Evolutionary conservation across 2,113 vertebrate genomes (phyloP).

Genomic region (Larimichthys polyactis): DNA sequence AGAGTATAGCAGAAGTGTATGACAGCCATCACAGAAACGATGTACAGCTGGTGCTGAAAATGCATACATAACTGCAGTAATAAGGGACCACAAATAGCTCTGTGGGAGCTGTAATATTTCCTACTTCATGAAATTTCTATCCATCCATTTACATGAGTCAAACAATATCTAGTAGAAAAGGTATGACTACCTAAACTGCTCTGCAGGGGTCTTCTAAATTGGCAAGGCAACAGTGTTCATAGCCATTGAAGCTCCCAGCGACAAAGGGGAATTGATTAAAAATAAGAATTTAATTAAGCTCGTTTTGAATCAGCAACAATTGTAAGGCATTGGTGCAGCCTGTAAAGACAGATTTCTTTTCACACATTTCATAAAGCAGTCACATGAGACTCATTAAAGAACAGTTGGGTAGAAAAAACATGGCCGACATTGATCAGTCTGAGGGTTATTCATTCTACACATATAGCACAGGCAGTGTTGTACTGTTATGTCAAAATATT

Average conservation of each 20-base stretch:
- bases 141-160: slow-evolving; percentile 61
- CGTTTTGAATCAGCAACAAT: slow-evolving; percentile 75
- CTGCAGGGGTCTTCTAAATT: slow-evolving; percentile 68
- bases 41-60: slow-evolving; percentile 35
- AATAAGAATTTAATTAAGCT: slow-evolving; percentile 76
- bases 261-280: slow-evolving; percentile 78
- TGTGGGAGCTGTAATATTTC: slow-evolving; percentile 57
- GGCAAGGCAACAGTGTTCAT: slow-evolving; percentile 65
- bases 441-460: slow-evolving; percentile 61
- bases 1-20: slow-evolving; percentile 27
- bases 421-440: slow-evolving; percentile 76
- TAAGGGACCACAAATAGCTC: slow-evolving; percentile 51
- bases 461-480: slow-evolving; percentile 45
- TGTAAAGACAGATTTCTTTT: slow-evolving; percentile 62
- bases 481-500: slow-evolving; percentile 68
- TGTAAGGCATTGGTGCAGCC: slow-evolving; percentile 55
- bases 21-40: slow-evolving; percentile 59
- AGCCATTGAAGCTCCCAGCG: slow-evolving; percentile 59
- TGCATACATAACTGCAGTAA: slow-evolving; percentile 47
- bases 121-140: slow-evolving; percentile 63
- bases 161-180: slow-evolving; percentile 59
- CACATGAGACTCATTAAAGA: slow-evolving; percentile 83
- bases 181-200: slow-evolving; percentile 73
- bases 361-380: slow-evolving; percentile 70
- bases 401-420: slow-evolving; percentile 65